phyloP scores from a whole-genome alignment of 1,140 invertebrate species.

The Planococcus citri region DNA sequence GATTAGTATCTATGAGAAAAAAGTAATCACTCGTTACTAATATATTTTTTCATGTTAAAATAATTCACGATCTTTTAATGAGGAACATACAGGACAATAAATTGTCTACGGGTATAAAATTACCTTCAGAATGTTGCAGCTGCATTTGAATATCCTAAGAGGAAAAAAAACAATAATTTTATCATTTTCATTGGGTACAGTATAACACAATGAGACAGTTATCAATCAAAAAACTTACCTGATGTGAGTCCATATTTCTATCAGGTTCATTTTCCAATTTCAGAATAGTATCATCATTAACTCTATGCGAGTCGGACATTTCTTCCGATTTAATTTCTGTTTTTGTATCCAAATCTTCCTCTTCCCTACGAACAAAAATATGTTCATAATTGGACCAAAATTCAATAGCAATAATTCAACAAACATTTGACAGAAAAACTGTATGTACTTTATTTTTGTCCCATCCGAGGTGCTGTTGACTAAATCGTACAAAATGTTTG shows the following conservation, averaged over 20 bases:
- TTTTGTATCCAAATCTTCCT: conserved; percentile 13
- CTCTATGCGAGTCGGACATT: not conserved
- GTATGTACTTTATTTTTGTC: conserved; percentile 6
- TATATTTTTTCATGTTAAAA: too few species aligned
- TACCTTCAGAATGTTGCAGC: too few species aligned
- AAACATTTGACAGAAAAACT: not conserved
- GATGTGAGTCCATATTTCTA: not conserved
- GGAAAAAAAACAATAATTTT: too few species aligned
- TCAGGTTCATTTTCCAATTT: not conserved
- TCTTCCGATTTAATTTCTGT: not conserved
- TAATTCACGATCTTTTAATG: too few species aligned
- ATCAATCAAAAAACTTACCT: not conserved
- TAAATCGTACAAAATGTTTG: conserved; percentile 65
- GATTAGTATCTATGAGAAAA: too few species aligned
- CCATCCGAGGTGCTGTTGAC: conserved; percentile 25
- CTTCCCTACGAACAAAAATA: not conserved
- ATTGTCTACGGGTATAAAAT: too few species aligned
- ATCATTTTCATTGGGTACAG: too few species aligned
- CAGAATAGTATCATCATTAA: not conserved
- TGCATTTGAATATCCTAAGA: too few species aligned
- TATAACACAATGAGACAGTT: too few species aligned
- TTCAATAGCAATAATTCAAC: not conserved
- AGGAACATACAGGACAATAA: too few species aligned
- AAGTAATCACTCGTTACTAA: too few species aligned
- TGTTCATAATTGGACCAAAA: not conserved